Evolutionary conservation across 2,797 vertebrate species (phyloP).

Genomic region (Lophotriccus pileatus): DNA sequence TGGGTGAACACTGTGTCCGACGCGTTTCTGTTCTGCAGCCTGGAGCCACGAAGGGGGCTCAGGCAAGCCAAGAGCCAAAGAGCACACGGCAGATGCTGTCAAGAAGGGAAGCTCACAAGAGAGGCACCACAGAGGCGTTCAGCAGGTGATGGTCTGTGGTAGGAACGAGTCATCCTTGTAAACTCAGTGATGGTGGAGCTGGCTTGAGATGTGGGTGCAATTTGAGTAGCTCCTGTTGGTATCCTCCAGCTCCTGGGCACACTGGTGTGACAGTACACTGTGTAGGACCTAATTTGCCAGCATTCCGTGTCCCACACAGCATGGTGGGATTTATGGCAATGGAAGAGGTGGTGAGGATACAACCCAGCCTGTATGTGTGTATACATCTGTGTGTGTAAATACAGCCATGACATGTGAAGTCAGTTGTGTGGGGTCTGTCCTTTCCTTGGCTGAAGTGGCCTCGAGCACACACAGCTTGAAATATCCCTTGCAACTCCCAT

Average conservation of each 20-base stretch:
- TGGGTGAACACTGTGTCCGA: fast-evolving
- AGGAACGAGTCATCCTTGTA: fast-evolving
- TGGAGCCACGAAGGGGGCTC: not conserved
- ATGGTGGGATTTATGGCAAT: not conserved
- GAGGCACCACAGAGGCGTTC: not conserved
- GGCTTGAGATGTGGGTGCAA: fast-evolving
- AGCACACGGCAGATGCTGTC: not conserved
- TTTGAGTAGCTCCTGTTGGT: not conserved
- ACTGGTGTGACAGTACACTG: not conserved
- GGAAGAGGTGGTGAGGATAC: not conserved
- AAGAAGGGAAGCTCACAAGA: not conserved
- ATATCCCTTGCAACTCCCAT: not conserved
- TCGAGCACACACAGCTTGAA: not conserved
- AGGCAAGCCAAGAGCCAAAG: slow-evolving; percentile 13
- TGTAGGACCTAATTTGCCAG: not conserved
- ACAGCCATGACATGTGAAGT: not conserved
- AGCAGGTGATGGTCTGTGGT: not conserved
- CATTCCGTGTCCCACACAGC: not conserved
- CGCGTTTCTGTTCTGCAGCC: slow-evolving; percentile 18
- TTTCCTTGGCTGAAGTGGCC: not conserved
- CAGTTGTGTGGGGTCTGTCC: not conserved
- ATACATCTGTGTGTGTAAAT: not conserved
- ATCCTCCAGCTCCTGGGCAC: fast-evolving
- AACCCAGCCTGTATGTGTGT: not conserved
- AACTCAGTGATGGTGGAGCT: fast-evolving